Evolutionary conservation across 2,113 vertebrate species (phyloP), one percentile per base, ranked within the genome.

Genomic region (Lepisosteus oculatus): DNA sequence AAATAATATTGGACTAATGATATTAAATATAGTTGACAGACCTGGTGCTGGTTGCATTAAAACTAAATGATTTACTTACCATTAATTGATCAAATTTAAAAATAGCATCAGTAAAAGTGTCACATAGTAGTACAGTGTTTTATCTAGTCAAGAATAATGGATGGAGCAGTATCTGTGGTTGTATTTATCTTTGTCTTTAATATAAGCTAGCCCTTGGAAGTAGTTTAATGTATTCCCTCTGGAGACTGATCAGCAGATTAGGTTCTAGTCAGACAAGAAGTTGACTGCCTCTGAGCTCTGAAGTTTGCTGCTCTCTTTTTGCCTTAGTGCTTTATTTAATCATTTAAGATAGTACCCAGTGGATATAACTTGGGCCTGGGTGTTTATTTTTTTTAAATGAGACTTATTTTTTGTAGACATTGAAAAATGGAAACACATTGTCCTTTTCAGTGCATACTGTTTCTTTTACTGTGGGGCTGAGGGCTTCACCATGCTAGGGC

Each of bases 311-410:
- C 55, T 51, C 9, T 9, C 47, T 51, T 51, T 51, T 56, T 55
- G 64, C 45, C 64, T 45, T 66, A 66, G 45, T 66, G 64, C 64
- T 67, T 55, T 67, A 54, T 55, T 45, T 8, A 67, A 67, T 67
- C 65, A 67, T 4, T 51, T 67, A 54, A 54, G 47, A 9, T 47
- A 12, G 66, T 17, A 17, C 66, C 47, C 47, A 55, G 45, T 67
- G 15, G 47, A 67, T 67, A 47, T 51, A 47, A 14, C 66, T 55
- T 7, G 17, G 17, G 45, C 66, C 47, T 15, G 5, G 47, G 15
- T 54, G n/a, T 44, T 65, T 3, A 7, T 44, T 65, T 65, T 61
- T 12, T 63, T 29, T 29, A 61, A 17, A 17, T n/a, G 47, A 45
- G 9, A 59, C n/a, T 51, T 51, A 1, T 51, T 51, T 43, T 69